A percentile compares a stretch with the other conserved stretches of the same genome.
phyloP scores from a whole-genome alignment of 2,797 vertebrate genomes.

The Sylvilagus floridanus region DNA sequence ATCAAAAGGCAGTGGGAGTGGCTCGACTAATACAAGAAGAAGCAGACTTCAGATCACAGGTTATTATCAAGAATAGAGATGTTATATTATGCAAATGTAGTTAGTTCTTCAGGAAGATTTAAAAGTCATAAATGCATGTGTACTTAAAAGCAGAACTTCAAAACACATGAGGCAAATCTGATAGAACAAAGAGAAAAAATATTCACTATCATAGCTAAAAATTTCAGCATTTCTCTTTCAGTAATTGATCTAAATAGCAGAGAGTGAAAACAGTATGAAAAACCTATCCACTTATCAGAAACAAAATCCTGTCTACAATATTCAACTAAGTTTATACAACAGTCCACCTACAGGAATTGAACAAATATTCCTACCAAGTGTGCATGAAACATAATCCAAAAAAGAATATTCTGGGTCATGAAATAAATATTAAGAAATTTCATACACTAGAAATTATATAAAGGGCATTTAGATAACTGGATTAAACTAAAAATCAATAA shows the following conservation, averaged over 20 bases:
- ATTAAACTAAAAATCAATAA: neutral
- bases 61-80: neutral
- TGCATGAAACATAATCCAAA: neutral
- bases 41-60: neutral
- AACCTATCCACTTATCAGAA: neutral
- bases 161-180: neutral
- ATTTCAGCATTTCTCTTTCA: neutral
- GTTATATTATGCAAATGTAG: neutral
- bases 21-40: neutral
- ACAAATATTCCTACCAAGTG: neutral
- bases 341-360: rapidly evolving
- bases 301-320: neutral
- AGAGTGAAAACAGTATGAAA: neutral
- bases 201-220: neutral
- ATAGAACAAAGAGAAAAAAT: neutral
- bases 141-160: neutral
- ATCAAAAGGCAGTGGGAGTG: neutral
- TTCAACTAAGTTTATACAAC: neutral
- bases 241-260: neutral
- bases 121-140: neutral
- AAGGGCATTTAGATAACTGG: neutral
- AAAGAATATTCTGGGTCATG: neutral
- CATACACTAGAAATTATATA: slow-evolving; percentile 11
- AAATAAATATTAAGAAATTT: neutral
- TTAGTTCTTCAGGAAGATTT: neutral